Evolutionary conservation across 2,888 invertebrate species (phyloP), one percentile per base, ranked within the genome.

Genomic region (Dexiosoma caninum): DNA sequence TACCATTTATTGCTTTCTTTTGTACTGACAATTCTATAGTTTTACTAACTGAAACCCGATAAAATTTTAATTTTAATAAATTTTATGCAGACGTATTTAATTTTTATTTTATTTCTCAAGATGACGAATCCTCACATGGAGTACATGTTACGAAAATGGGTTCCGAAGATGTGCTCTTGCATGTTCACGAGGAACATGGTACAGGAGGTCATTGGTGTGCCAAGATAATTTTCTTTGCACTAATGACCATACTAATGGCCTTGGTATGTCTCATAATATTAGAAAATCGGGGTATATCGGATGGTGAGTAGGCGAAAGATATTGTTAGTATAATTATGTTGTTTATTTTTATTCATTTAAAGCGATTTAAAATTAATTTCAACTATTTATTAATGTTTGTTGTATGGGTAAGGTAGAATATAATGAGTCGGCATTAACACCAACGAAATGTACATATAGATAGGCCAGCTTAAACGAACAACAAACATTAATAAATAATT

Each of bases 161-260:
- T 32, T 92, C 92, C 84, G 95, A 95, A 66, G 95, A 95, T 90
- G 92, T 94, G 79, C 94, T 94, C 85, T 93, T 96, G 86, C 96
- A 96, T 88, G 92, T 95, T 23, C 93, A 95, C 60, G 93, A 94
- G 84, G 95, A 96, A 46, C 93, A 92, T 84, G 93, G 93, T 51
- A 95, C 95, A 14, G 95, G 95, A 49, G 96, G 96, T 35, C 95
- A 95, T 87, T 94, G 95, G 92, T 95, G 95, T 90, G 95, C 96
- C 37, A 95, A 95, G 91, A 91, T 96, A 71, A 92, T 96, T 85
- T 96, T 96, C 90, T 95, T 96, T 87, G 91, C 93, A 1, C 90
- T 96, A 27, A 91, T 96, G 83, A 93, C 94, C 59, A 92, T 94
- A 70, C 92, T 96, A 35, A 89, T 94, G 78, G 93, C 94, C 55